Evolutionary conservation across 2,888 invertebrate species (phyloP).

Genomic region (Lottia gigantea): DNA sequence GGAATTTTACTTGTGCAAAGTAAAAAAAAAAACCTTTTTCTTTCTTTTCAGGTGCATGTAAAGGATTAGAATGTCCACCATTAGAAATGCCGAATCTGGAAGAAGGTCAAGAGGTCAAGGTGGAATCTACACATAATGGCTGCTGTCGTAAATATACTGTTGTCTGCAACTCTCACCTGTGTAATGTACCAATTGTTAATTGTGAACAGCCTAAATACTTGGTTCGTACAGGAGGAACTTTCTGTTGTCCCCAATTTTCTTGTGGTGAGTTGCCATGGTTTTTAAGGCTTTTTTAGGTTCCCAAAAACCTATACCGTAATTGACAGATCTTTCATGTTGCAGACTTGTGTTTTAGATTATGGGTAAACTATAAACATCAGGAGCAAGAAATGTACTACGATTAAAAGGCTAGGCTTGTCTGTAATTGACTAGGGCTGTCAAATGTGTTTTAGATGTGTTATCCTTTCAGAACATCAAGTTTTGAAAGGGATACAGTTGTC

Average conservation of each 20-base stretch:
- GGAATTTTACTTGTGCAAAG: too few relatives aligned
- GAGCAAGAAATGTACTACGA: too few relatives aligned
- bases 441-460: too few relatives aligned
- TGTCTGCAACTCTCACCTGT: constrained; percentile 15
- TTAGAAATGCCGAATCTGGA: constrained; percentile 9
- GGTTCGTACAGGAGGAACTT: constrained; percentile 6
- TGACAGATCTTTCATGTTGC: too few relatives aligned
- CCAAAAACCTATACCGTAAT: constrained; percentile 11
- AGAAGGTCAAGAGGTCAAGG: constrained; percentile 15
- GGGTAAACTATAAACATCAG: too few relatives aligned
- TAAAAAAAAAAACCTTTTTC: background rate
- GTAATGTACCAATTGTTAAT: constrained; percentile 11
- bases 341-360: too few relatives aligned
- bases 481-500: too few relatives aligned
- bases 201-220: constrained; percentile 15
- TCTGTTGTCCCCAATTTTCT: background rate
- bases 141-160: constrained; percentile 22
- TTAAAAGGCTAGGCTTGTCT: too few relatives aligned
- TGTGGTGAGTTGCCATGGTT: background rate
- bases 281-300: background rate
- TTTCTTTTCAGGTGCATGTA: constrained; percentile 14
- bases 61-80: constrained; percentile 13
- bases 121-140: constrained; percentile 17
- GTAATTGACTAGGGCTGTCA: too few relatives aligned
- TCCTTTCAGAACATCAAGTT: too few relatives aligned